phyloP scores from a whole-genome alignment of 2,113 vertebrate species.

The Corythaeola cristata region DNA sequence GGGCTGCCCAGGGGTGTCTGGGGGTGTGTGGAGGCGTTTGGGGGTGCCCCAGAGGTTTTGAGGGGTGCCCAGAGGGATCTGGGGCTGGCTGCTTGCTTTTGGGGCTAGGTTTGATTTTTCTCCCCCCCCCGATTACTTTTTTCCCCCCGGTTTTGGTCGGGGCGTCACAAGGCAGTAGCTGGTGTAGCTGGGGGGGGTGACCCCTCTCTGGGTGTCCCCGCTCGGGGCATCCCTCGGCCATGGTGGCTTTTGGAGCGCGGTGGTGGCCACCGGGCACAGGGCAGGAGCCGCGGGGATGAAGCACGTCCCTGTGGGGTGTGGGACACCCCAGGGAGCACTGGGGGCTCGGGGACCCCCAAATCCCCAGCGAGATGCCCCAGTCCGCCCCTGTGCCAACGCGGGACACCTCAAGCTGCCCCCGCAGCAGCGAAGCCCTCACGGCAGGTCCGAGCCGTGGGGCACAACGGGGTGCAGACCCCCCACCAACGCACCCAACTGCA shows the following conservation, averaged over 20 bases:
- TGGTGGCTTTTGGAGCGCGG: background rate
- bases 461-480: background rate
- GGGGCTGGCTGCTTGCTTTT: no score
- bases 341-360: background rate
- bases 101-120: no score
- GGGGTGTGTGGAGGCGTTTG: background rate
- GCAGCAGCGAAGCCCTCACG: background rate
- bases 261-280: background rate
- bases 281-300: background rate
- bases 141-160: accelerated
- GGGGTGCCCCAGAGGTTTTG: no score
- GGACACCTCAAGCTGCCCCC: background rate
- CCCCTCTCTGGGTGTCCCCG: no score
- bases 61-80: background rate
- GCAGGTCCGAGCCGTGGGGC: background rate
- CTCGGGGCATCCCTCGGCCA: background rate
- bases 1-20: background rate
- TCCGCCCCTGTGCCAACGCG: background rate
- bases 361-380: background rate
- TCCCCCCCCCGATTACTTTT: no score
- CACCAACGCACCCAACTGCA: background rate
- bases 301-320: background rate
- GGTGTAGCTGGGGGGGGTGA: background rate
- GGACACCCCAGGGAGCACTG: background rate
- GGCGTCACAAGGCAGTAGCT: accelerated